phyloP scores from a whole-genome alignment of 2,797 vertebrate species.

The Galago senegalensis region DNA sequence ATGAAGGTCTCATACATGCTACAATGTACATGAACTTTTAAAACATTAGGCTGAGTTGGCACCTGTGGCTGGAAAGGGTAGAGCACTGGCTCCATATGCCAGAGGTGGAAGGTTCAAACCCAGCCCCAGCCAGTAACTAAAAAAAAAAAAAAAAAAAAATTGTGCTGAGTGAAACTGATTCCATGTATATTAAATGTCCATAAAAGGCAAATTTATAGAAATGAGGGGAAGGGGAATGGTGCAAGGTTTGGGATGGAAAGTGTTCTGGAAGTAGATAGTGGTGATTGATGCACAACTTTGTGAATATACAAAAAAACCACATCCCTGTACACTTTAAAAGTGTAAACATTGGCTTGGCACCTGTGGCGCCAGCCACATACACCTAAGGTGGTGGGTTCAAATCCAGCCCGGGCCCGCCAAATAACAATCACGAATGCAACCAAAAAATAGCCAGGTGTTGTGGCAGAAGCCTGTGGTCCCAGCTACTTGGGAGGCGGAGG shows the following conservation, averaged over 20 bases:
- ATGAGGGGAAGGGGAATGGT: not conserved
- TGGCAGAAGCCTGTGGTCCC: too few relatives aligned
- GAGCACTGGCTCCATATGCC: too few relatives aligned
- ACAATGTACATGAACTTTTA: not conserved
- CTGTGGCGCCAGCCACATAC: too few relatives aligned
- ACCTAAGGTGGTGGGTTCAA: too few relatives aligned
- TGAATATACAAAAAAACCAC: not conserved
- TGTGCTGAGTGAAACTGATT: not conserved
- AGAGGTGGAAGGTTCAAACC: too few relatives aligned
- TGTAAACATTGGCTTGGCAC: not conserved
- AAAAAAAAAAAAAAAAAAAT: too few relatives aligned
- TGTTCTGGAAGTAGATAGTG: not conserved
- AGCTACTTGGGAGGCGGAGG: too few relatives aligned
- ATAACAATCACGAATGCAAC: too few relatives aligned
- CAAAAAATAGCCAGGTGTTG: too few relatives aligned
- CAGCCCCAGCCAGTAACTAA: too few relatives aligned
- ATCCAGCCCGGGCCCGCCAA: too few relatives aligned
- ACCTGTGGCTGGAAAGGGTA: too few relatives aligned
- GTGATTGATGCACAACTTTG: not conserved
- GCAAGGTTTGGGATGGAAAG: not conserved
- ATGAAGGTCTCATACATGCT: not conserved
- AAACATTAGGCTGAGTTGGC: not conserved
- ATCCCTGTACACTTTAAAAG: not conserved
- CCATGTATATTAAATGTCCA: not conserved
- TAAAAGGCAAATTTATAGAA: not conserved